These are phyloP conservation scores for Deilephila porcellus DNA, from an alignment of 2,888 invertebrate species.

Conservation along the genomic window DNA sequence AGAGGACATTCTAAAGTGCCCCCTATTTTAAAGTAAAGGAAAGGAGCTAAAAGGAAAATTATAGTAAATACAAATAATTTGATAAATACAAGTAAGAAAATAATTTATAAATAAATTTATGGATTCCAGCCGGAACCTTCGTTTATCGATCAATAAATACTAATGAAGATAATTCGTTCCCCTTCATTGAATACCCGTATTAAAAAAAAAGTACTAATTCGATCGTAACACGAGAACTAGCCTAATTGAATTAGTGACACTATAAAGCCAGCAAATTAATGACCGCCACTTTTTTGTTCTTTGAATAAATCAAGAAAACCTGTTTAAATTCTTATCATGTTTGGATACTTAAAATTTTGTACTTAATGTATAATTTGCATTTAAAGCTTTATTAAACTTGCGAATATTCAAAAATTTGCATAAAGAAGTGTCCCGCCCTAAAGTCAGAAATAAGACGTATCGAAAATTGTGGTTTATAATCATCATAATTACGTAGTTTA, in stretches of 20 bases:
- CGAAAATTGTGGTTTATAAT: too few species aligned
- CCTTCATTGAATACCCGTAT: background rate
- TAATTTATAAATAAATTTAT: too few species aligned
- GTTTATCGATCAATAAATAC: background rate
- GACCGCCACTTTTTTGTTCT: background rate
- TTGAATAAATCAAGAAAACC: background rate
- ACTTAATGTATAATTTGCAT: background rate
- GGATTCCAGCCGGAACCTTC: too few species aligned
- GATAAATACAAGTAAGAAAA: too few species aligned
- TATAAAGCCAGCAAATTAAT: background rate
- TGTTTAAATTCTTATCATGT: background rate
- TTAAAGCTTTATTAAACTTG: background rate
- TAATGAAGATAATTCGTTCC: background rate
- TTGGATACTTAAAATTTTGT: background rate
- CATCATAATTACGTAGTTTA: too few species aligned
- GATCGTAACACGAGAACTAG: background rate
- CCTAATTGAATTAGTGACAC: conserved; percentile 6
- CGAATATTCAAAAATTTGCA: too few species aligned
- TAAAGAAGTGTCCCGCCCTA: too few species aligned
- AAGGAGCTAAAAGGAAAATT: too few species aligned
- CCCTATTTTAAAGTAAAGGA: too few species aligned
- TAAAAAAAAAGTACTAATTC: background rate
- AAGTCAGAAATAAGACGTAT: too few species aligned
- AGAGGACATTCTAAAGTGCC: too few species aligned
- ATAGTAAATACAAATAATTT: too few species aligned